Percentiles rank a stretch among this genome's conserved stretches.
phyloP scores from a whole-genome alignment of 2,888 invertebrate genomes.

The Neoascia interrupta region DNA sequence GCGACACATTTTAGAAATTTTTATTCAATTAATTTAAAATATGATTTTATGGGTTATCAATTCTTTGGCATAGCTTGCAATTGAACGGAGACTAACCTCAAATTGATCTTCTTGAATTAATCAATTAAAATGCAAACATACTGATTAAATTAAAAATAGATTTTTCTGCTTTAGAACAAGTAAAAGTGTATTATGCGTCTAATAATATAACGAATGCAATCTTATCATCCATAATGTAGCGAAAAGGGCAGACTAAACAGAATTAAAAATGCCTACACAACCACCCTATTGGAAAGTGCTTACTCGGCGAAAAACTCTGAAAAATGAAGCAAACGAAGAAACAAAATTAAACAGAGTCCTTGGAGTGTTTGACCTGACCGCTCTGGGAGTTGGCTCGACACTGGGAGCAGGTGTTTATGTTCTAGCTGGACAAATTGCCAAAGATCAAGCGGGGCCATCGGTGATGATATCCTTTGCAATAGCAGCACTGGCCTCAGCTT shows the following conservation, averaged over 20 bases:
- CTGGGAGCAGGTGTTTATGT: constrained; percentile 95
- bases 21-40: background rate
- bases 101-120: constrained; percentile 1
- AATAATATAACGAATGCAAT: too few relatives aligned
- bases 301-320: constrained; percentile 77
- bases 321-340: constrained; percentile 73
- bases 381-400: constrained; percentile 89
- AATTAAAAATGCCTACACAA: constrained; percentile 74
- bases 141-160: too few relatives aligned
- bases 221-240: too few relatives aligned
- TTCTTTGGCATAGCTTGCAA: background rate
- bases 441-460: constrained; percentile 89
- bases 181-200: too few relatives aligned
- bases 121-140: background rate
- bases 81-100: background rate
- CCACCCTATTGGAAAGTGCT: constrained; percentile 78
- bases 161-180: too few relatives aligned
- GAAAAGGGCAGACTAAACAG: too few relatives aligned
- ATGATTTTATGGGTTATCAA: constrained; percentile 11
- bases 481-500: constrained; percentile 91
- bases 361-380: constrained; percentile 84
- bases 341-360: constrained; percentile 77
- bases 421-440: constrained; percentile 89
- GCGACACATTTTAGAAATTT: background rate
- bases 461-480: constrained; percentile 91